These are phyloP conservation scores for Operophtera brumata DNA, from an alignment of 2,888 invertebrate genomes.

Conservation along the genomic window DNA sequence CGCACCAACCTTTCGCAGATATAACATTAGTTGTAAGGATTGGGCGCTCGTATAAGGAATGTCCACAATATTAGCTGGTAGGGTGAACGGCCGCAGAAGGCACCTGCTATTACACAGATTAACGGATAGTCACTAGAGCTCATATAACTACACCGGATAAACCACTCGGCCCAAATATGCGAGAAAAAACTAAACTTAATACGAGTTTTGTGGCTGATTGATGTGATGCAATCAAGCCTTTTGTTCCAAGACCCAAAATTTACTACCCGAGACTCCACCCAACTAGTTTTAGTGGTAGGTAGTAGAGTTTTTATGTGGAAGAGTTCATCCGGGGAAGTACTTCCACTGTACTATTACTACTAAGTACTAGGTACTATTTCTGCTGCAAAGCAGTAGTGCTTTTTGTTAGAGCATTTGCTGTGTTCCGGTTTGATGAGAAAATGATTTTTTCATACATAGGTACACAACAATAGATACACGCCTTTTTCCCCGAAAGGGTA, in stretches of 20 bases:
- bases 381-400: too few relatives aligned
- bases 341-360: too few relatives aligned
- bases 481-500: too few relatives aligned
- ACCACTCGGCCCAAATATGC: conserved; percentile 60
- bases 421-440: too few relatives aligned
- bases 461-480: too few relatives aligned
- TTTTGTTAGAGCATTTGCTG: too few relatives aligned
- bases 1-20: too few relatives aligned
- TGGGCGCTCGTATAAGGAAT: conserved; percentile 40
- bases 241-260: conserved; percentile 7
- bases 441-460: too few relatives aligned
- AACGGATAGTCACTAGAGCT: conserved; percentile 18
- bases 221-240: conserved; percentile 27
- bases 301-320: too few relatives aligned
- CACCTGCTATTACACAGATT: conserved; percentile 60
- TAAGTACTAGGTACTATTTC: too few relatives aligned
- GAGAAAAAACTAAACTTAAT: conserved; percentile 55
- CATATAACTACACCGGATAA: conserved; percentile 43
- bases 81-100: conserved; percentile 66
- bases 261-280: neutral
- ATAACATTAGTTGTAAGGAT: conserved; percentile 6
- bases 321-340: too few relatives aligned
- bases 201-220: conserved; percentile 48
- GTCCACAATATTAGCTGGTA: conserved; percentile 49
- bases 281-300: too few relatives aligned